These are phyloP conservation scores for Picus viridis DNA, from an alignment of 2,797 vertebrate genomes.

Conservation along the genomic window DNA sequence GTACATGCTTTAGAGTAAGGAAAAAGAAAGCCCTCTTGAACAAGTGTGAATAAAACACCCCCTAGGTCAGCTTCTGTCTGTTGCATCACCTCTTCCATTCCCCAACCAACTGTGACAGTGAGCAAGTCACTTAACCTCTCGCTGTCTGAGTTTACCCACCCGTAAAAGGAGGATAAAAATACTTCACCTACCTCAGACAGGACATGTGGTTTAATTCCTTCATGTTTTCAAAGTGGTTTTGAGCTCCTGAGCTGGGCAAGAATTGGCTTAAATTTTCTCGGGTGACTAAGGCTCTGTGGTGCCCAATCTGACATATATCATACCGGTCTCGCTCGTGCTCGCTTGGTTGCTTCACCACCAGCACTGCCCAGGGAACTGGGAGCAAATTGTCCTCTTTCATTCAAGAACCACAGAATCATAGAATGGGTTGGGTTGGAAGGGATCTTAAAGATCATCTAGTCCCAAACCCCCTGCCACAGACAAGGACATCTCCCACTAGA, in stretches of 20 bases:
- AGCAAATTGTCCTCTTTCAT: accelerated
- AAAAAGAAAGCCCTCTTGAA: background rate
- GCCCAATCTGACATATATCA: background rate
- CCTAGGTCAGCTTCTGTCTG: background rate
- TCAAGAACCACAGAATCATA: background rate
- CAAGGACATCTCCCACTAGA: too few species aligned
- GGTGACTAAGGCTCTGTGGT: background rate
- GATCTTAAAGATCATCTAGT: too few species aligned
- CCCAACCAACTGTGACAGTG: accelerated
- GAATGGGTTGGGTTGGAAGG: too few species aligned
- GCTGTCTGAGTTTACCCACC: background rate
- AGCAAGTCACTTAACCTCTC: background rate
- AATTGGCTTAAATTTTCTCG: background rate
- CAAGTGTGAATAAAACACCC: background rate
- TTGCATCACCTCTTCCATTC: background rate
- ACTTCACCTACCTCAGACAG: background rate
- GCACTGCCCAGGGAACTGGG: background rate
- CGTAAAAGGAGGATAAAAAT: background rate
- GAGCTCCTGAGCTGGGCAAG: background rate
- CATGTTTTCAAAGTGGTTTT: background rate
- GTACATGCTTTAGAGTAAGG: background rate
- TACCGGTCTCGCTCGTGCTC: background rate
- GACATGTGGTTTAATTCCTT: background rate
- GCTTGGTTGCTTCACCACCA: background rate
- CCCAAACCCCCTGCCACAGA: too few species aligned